phyloP scores from a whole-genome alignment of 2,113 vertebrate species.

The Chloebia gouldiae region DNA sequence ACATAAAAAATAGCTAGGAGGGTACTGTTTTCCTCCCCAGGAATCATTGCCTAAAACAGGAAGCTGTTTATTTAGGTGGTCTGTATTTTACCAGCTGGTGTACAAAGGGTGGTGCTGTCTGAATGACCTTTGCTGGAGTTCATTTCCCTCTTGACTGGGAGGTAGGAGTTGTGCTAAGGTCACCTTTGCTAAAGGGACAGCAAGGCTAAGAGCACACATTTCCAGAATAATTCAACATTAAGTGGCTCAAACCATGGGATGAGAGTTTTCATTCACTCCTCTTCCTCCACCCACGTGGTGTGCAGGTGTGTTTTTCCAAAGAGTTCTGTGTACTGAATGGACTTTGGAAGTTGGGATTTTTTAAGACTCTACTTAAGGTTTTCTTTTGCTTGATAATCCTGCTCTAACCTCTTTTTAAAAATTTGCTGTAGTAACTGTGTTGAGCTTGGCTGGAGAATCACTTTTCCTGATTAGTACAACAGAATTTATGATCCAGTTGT shows the following conservation, averaged over 20 bases:
- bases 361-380: background rate
- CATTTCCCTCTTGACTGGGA: background rate
- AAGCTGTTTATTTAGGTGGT: conserved; percentile 3
- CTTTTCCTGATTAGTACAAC: background rate
- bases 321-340: background rate
- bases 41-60: background rate
- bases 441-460: background rate
- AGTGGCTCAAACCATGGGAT: background rate
- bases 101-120: background rate
- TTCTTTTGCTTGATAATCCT: background rate
- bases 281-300: background rate
- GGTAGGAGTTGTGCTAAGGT: background rate
- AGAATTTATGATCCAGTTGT: background rate
- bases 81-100: background rate
- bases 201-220: background rate
- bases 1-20: background rate
- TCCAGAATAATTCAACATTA: background rate
- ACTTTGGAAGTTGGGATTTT: background rate
- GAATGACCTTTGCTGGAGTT: background rate
- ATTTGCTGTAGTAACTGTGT: background rate
- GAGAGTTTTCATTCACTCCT: background rate
- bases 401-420: background rate
- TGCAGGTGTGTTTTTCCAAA: background rate
- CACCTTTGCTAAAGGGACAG: background rate
- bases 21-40: background rate